Evolutionary conservation across 2,797 vertebrate genomes (phyloP), one percentile per base, ranked within the genome.

Genomic region (Pipistrellus kuhlii): DNA sequence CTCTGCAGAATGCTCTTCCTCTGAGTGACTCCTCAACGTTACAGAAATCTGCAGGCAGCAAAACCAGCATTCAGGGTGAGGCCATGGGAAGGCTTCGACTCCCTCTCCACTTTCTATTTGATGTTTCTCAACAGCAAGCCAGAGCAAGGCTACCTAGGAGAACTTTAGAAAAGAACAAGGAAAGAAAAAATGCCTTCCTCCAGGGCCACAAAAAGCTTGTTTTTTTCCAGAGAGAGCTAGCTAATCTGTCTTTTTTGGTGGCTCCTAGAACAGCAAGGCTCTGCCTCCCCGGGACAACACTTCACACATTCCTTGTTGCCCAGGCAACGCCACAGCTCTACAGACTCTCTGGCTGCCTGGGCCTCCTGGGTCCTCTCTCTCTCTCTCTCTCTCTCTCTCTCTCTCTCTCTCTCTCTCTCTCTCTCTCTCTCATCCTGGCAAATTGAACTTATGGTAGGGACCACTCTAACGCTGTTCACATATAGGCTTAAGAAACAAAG

Each of bases 271-370:
- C 94, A 88, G 71, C 84, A 41, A 44, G 66, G 46, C 77, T 27
- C 68, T 69, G 81, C 93, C 93, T 93, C 87, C 76, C 17, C 87
- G 55, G 25, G 48, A 96, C 92, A 97, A 96, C 97, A 91, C 94
- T 73, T 96, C 91, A 94, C 73, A 97, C 92, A 97, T 95, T 96
- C 97, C 84, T 95, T 35, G 91, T 97, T 97, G 97, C 96, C 97
- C 76, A 93, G 95, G 94, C 95, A 94, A 91, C 94, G 64, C 83
- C 41, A 53, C 59, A 62, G 84, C 53, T 55, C 80, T 15, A 55
- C 92, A 93, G 96, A 89, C 77, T 41, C 85, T 76, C 87, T 3
- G 41, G 53, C 73, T 72, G 46, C 35, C 55, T 88, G 88, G 48
- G 75, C 41, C 94, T 94, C 84, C 59, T 17, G 46, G n/a, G 53